A percentile compares a stretch with the other conserved stretches of the same genome.
These are phyloP conservation scores for Drosophila auraria DNA, from an alignment of 1,140 invertebrate genomes.

Conservation along the genomic window DNA sequence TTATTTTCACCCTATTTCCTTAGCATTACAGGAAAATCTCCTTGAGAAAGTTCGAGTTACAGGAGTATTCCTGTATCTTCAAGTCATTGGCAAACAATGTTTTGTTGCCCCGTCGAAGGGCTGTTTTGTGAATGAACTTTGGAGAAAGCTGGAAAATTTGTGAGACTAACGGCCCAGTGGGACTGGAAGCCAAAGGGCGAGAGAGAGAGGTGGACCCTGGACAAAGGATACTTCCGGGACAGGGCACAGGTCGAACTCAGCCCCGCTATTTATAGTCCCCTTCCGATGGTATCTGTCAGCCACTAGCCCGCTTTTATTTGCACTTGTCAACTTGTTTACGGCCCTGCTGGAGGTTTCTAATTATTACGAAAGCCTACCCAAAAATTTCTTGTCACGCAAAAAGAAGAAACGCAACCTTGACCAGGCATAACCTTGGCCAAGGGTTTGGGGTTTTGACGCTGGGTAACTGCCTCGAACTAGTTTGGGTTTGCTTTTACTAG, in stretches of 20 bases:
- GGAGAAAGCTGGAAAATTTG: conserved; percentile 22
- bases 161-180: not conserved
- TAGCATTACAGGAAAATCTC: too few species aligned
- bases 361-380: conserved; percentile 35
- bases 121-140: conserved; percentile 73
- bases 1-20: not conserved
- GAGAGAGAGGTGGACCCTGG: not conserved
- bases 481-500: conserved; percentile 10
- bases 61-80: not conserved
- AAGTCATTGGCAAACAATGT: conserved; percentile 41
- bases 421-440: conserved; percentile 38
- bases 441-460: not conserved
- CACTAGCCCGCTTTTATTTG: conserved; percentile 43
- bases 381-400: conserved; percentile 49
- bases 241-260: conserved; percentile 39
- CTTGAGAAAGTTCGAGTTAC: not conserved
- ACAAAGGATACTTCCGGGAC: conserved; percentile 16
- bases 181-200: conserved; percentile 17
- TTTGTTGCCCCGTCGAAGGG: conserved; percentile 30
- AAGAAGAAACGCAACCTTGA: conserved; percentile 46
- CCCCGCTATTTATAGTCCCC: conserved; percentile 50
- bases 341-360: conserved; percentile 45
- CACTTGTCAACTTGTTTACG: conserved; percentile 63
- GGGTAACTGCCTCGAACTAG: conserved; percentile 20
- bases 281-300: conserved; percentile 26